Base-by-base conservation (phyloP, 2,113 vertebrate genomes). In the Hypomesus transpacificus region DNA sequence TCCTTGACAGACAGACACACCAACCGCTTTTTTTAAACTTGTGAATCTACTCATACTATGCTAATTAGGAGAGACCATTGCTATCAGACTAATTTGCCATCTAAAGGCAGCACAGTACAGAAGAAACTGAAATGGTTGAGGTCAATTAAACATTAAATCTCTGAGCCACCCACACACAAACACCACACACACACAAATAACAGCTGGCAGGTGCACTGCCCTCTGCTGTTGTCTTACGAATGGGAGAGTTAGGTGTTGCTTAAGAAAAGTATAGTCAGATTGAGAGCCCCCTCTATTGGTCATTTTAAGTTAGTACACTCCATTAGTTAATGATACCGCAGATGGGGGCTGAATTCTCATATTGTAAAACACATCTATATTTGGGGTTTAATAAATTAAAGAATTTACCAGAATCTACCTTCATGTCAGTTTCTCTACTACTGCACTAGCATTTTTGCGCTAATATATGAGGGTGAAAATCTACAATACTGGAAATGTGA, bases 221-320 rank as follows among this genome's bases (percentile, higher is more conserved):
- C 16, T 20, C n/a, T 56, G 54, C 54, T 18, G 54, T 17, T 18
- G 54, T 18, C 54, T 54, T 16, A 16, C 9, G 3, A 54, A n/a
- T 14, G 54, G 54, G 16, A 11, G 1, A 18, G 54, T 18, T 20
- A 56, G 16, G 16, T 56, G 62, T 16, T 17, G 24, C 24, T 26
- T 26, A 26, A 26, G 24, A 26, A 26, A 26, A 1, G 17, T 17
- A 13, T 28, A 22, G 7, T 91, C 86, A 77, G 93, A 93, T 78
- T 86, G 91, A 0, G 93, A 93, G 70, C 91, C 94, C 50, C 93
- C 92, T 18, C 79, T 94, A 21, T 91, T 94, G 78, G 88, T 91
- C 75, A 93, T 91, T 84, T 91, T 90, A 0, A 90, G 92, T 67
- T 88, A 92, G 0, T 82, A 91, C 65, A 91, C 85, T 79, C 87